Base-by-base conservation (phyloP, 2,113 vertebrate species). In the Morone chrysops region DNA sequence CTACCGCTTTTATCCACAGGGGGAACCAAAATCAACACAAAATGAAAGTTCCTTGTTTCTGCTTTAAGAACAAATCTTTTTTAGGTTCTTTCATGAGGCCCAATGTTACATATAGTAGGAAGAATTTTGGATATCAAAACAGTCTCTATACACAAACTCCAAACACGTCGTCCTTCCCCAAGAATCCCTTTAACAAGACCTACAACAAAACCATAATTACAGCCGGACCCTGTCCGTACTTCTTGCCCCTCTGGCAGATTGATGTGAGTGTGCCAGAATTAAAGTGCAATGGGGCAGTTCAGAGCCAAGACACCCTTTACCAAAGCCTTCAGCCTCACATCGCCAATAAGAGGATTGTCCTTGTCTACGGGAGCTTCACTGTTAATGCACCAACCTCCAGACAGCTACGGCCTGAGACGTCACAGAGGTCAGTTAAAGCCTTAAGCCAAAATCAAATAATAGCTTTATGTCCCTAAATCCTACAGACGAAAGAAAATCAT, bases 221-320 rank as follows among this genome's bases (percentile, higher is more conserved):
- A 41, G 38, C 57, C 4, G 73, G 51, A 87, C 54, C 65, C 43
- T 50, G 57, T 45, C 31, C 63, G 56, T 20, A 13, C 38, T 25
- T 18, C 3, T 5, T 45, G 18, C 47, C 78, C 31, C 61, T 68
- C 25, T 6, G 43, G 75, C 47, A 50, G 81, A 53, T 14, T 60
- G 67, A 80, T 41, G 31, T 31, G 31, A 10, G 38, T 50, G 54
- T 56, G 65, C 66, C 59, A 65, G 67, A 61, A 72, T 81, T 83
- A 47, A 84, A 80, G 74, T 59, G 61, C 45, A 85, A 8, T 63
- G 25, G 45, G 75, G 53, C 38, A 65, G 65, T 72, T 71, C 59
- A 61, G 69, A 65, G 20, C 63, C 36, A 43, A 80, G 56, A 50
- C 47, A 8, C 78, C 54, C 61, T 79, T 68, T 12, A 71, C 85